Evolutionary conservation across 2,888 invertebrate genomes (phyloP).

Genomic region (Thyatira batis): DNA sequence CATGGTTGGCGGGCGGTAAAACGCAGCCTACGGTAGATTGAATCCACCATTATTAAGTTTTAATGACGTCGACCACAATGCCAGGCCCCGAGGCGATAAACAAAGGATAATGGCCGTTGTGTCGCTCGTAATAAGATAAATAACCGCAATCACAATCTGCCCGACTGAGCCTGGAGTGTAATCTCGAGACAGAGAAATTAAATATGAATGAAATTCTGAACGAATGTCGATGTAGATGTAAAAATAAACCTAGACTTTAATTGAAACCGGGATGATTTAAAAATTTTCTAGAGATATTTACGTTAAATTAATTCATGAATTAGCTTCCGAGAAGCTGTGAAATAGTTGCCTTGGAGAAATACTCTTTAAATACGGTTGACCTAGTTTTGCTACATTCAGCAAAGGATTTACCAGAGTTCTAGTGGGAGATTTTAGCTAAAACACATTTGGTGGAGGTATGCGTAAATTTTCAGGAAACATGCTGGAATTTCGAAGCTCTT

Average conservation of each 20-base stretch:
- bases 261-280: slow-evolving; percentile 7
- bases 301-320: not conserved
- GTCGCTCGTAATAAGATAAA: slow-evolving; percentile 65
- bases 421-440: not conserved
- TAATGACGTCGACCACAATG: slow-evolving; percentile 69
- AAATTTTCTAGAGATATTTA: not conserved
- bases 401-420: not conserved
- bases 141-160: slow-evolving; percentile 51
- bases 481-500: not conserved
- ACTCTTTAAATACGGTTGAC: not conserved
- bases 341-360: not conserved
- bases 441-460: not conserved
- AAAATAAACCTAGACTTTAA: slow-evolving; percentile 23
- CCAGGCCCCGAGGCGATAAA: slow-evolving; percentile 55
- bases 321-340: not conserved
- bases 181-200: slow-evolving; percentile 49
- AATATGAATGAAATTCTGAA: slow-evolving; percentile 52
- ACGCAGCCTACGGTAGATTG: slow-evolving; percentile 53
- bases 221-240: slow-evolving; percentile 36
- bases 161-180: slow-evolving; percentile 35
- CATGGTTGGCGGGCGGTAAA: slow-evolving; percentile 40
- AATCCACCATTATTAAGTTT: slow-evolving; percentile 74
- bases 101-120: slow-evolving; percentile 68
- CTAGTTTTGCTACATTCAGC: not conserved
- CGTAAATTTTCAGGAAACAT: not conserved